A percentile compares a stretch with the other conserved stretches of the same genome.
Conservation (phyloP, 2,113 vertebrate species). For the Alligator mississippiensis region DNA sequence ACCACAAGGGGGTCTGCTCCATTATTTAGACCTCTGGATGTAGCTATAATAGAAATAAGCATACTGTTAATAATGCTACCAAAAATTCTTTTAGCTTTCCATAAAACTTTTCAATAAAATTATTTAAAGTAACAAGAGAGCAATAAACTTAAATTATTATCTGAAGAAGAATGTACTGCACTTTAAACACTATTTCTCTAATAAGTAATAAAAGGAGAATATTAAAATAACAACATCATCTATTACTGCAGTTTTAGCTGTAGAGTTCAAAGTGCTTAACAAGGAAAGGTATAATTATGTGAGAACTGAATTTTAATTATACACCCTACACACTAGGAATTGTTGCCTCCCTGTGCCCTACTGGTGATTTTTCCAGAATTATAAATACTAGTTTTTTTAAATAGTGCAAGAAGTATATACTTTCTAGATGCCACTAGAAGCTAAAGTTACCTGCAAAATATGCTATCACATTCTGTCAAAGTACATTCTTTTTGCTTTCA, state of each 20-base stretch:
- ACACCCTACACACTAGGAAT: background rate
- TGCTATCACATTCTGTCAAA: background rate
- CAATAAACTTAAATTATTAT: background rate
- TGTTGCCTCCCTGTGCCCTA: background rate
- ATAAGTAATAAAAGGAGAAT: background rate
- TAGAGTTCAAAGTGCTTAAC: background rate
- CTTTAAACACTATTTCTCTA: background rate
- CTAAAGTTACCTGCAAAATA: background rate
- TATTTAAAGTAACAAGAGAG: background rate
- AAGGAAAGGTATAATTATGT: background rate
- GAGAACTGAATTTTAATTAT: background rate
- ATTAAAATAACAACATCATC: background rate
- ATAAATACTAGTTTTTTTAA: background rate
- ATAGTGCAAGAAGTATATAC: background rate
- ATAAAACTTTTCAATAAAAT: background rate
- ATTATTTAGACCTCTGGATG: background rate
- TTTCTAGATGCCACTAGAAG: background rate
- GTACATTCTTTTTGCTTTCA: accelerated
- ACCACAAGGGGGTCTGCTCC: background rate
- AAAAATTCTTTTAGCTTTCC: background rate
- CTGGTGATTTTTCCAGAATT: background rate
- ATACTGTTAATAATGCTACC: background rate
- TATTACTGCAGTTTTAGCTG: background rate
- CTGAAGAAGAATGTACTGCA: background rate
- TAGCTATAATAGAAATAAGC: background rate